Percentiles rank a stretch among this genome's conserved stretches.
phyloP scores from a whole-genome alignment of 2,797 vertebrate species.

The Amniataba percoides region DNA sequence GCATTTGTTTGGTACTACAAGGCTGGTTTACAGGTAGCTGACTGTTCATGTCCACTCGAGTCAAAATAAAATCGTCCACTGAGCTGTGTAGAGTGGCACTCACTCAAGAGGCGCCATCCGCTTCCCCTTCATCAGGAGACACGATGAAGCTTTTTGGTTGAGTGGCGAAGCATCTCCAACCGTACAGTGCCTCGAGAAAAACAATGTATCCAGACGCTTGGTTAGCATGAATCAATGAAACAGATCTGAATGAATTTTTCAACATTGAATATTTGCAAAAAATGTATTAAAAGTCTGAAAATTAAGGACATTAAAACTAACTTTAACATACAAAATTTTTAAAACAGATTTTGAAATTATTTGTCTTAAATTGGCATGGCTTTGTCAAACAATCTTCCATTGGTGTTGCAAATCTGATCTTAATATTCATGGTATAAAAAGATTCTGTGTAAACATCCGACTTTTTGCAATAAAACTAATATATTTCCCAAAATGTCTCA shows the following conservation, averaged over 20 bases:
- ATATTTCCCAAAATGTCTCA: neutral
- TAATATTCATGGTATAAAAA: neutral
- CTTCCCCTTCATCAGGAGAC: neutral
- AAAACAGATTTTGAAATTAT: too few species aligned
- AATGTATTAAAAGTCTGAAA: too few species aligned
- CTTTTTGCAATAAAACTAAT: neutral
- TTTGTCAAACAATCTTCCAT: too few species aligned
- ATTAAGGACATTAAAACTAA: too few species aligned
- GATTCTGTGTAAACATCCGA: neutral
- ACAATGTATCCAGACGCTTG: neutral
- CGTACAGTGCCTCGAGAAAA: neutral
- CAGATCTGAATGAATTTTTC: too few species aligned
- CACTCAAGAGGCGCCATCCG: neutral
- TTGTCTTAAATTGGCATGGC: too few species aligned
- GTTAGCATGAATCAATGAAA: neutral
- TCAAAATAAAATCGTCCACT: neutral
- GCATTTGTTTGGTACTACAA: neutral
- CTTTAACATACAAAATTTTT: too few species aligned
- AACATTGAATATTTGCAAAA: neutral
- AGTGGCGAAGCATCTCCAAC: neutral
- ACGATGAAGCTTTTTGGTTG: neutral
- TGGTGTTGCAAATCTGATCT: too few species aligned
- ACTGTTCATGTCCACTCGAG: neutral
- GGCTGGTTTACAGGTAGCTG: neutral
- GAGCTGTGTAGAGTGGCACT: neutral